phyloP scores from a whole-genome alignment of 1,140 invertebrate genomes.

The Helicoverpa zea region DNA sequence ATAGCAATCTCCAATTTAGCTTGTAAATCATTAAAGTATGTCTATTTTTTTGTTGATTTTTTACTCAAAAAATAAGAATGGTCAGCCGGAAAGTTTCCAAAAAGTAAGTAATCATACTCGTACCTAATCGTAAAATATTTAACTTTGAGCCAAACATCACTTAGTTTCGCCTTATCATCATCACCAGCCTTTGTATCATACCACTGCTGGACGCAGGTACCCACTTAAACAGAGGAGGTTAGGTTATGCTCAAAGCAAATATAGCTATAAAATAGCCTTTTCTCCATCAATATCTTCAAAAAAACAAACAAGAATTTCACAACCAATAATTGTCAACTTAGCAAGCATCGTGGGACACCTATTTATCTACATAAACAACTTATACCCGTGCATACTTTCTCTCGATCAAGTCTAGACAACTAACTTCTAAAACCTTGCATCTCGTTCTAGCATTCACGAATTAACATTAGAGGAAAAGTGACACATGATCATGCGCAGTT shows the following conservation, averaged over 20 bases:
- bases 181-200: not conserved
- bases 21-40: not conserved
- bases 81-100: no score
- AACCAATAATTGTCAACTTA: conserved; percentile 13
- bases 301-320: not conserved
- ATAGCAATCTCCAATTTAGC: not conserved
- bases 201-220: no score
- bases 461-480: conserved; percentile 61
- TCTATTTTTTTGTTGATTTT: no score
- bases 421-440: conserved; percentile 4
- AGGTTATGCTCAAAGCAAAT: no score
- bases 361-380: conserved; percentile 47
- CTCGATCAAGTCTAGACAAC: conserved; percentile 57
- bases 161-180: not conserved
- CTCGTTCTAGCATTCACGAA: conserved; percentile 49
- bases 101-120: no score
- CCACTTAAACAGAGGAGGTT: no score
- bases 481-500: conserved; percentile 58
- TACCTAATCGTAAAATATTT: no score
- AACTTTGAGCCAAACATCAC: not conserved
- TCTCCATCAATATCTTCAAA: no score
- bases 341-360: conserved; percentile 1
- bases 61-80: no score
- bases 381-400: conserved; percentile 51
- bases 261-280: no score